Percentiles rank a stretch among this genome's conserved stretches.
Conservation (phyloP, 2,113 vertebrate genomes). For the Cyphomyrus plagiostoma region DNA sequence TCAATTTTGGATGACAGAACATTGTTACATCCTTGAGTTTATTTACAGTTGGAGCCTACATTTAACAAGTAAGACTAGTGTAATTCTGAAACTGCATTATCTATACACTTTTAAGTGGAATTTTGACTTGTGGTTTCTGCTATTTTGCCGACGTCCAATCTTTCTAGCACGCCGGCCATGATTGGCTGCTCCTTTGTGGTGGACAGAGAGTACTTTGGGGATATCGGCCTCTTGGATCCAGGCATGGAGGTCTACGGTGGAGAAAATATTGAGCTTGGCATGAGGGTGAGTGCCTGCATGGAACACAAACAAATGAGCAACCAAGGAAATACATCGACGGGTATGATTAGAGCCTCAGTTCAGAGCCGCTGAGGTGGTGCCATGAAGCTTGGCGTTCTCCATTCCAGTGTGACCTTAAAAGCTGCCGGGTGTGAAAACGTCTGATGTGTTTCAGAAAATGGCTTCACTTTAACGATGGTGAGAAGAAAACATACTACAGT, state of each 20-base stretch:
- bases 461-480: background rate
- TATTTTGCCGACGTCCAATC: background rate
- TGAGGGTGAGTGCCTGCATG: slow-evolving; percentile 74
- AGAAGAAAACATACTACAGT: background rate
- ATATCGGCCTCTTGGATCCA: slow-evolving; percentile 90
- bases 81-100: background rate
- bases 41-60: background rate
- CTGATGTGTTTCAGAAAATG: background rate
- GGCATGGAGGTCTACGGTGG: slow-evolving; percentile 98
- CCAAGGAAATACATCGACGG: background rate
- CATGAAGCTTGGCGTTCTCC: background rate
- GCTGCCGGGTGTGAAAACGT: background rate
- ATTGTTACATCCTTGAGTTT: background rate
- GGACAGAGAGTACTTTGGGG: slow-evolving; percentile 88
- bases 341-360: background rate
- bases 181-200: slow-evolving; percentile 97
- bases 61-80: background rate
- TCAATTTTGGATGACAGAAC: background rate
- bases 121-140: background rate
- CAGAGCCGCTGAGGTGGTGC: background rate
- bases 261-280: slow-evolving; percentile 94
- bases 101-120: background rate
- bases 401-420: background rate
- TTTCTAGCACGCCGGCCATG: slow-evolving; percentile 88
- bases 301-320: background rate